Evolutionary conservation across 2,888 invertebrate species (phyloP).

Genomic region (Stenurella melanura): DNA sequence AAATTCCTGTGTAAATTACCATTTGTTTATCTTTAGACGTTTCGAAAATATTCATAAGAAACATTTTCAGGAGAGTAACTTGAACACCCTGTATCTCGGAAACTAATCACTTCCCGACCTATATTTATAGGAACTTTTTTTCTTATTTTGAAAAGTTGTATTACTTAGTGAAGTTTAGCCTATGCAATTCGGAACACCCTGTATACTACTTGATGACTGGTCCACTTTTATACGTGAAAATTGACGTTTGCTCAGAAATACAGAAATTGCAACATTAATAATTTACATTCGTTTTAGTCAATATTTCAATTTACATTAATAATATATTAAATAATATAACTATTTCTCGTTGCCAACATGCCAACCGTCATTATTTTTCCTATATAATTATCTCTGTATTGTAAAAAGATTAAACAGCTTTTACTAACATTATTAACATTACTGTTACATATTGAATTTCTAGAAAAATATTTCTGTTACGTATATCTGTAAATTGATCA

Average conservation of each 20-base stretch:
- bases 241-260: background rate
- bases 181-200: too few relatives aligned
- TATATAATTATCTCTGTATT: constrained; percentile 5
- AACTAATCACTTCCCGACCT: too few relatives aligned
- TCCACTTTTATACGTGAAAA: too few relatives aligned
- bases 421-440: background rate
- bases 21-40: too few relatives aligned
- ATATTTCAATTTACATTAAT: background rate
- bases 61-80: too few relatives aligned
- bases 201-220: too few relatives aligned
- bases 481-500: background rate
- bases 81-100: too few relatives aligned
- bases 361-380: constrained; percentile 3
- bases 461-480: background rate
- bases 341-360: background rate
- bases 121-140: too few relatives aligned
- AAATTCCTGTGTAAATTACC: too few relatives aligned
- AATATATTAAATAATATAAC: background rate
- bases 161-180: too few relatives aligned
- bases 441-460: background rate
- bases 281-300: background rate
- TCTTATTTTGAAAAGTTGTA: too few relatives aligned
- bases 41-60: too few relatives aligned
- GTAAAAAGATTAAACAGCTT: constrained; percentile 5
- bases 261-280: background rate